Evolutionary conservation across 2,113 vertebrate species (phyloP), one percentile per base, ranked within the genome.

Genomic region (Lophochroa leadbeateri): DNA sequence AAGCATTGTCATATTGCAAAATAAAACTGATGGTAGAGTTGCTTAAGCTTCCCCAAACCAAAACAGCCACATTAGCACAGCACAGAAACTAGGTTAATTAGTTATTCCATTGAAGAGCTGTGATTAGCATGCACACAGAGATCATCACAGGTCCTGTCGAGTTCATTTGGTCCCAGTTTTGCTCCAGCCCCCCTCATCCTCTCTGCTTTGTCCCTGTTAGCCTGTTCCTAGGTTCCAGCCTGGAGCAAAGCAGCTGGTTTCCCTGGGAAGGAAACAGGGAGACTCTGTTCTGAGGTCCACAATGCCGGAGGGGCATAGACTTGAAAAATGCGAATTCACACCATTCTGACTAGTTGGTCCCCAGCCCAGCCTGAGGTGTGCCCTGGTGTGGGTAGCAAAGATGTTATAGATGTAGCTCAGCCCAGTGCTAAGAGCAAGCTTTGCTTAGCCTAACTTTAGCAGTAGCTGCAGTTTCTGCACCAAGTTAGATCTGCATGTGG

Each of bases 21-120:
- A 61, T 77, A 88, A 77, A 90, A 86, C 21, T 72, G 39, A 23
- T 6, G 4, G 17, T 23, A 81, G 21, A 67, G 68, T 37, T 83
- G 31, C 68, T 65, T 67, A 72, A 86, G 37, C 41, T 93, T 78
- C 90, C 46, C 80, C 35, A 94, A 90, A 39, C 76, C 53, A 67
- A 61, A 72, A 71, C 28, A 70, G 58, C 68, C 10, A 1, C 68
- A 70, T 53, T 76, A 88, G 44, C 85, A 49, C 50, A 90, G 49
- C 55, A 44, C n/a, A 83, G 85, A 88, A 92, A 57, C 19, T 41
- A 58, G n/a, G 69, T 88, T 80, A 80, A 49, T 65, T 44, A 72
- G 21, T 85, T 87, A 27, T 16, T 82, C 27, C 2, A 0, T 18
- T 90, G 46, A 55, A 75, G 82, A 93, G 57, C 57, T 68, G 57